Evolutionary conservation across 1,140 invertebrate genomes (phyloP).

Genomic region (Manduca sexta): DNA sequence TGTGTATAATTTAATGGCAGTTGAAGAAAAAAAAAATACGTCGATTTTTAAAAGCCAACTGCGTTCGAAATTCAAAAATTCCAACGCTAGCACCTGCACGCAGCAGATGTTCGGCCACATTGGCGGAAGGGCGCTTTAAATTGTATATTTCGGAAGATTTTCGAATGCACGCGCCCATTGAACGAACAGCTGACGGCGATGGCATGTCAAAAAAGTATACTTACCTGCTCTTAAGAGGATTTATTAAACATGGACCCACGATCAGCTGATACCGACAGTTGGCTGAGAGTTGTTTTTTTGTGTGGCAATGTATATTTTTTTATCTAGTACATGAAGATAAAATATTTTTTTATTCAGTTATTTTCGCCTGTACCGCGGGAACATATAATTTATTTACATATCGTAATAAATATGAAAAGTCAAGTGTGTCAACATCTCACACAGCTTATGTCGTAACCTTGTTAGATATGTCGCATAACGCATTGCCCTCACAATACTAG

Average conservation of each 20-base stretch:
- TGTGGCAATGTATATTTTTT: neutral
- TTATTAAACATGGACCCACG: conserved; percentile 17
- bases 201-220: conserved; percentile 33
- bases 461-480: too few species aligned
- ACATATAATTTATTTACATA: too few species aligned
- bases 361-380: too few species aligned
- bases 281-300: conserved; percentile 8
- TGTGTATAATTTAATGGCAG: neutral
- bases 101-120: conserved; percentile 44
- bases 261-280: conserved; percentile 47
- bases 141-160: conserved; percentile 40
- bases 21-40: neutral
- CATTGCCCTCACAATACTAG: too few species aligned
- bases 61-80: conserved; percentile 43
- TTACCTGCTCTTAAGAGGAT: conserved; percentile 37
- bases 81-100: conserved; percentile 41
- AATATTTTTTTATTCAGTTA: too few species aligned
- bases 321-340: too few species aligned
- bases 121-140: conserved; percentile 22
- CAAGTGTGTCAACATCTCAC: too few species aligned
- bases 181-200: conserved; percentile 43
- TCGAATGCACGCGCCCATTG: conserved; percentile 31
- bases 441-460: too few species aligned
- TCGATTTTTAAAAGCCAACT: neutral
- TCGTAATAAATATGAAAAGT: too few species aligned